phyloP scores from a whole-genome alignment of 2,113 vertebrate species.

The Prochilodus magdalenae region DNA sequence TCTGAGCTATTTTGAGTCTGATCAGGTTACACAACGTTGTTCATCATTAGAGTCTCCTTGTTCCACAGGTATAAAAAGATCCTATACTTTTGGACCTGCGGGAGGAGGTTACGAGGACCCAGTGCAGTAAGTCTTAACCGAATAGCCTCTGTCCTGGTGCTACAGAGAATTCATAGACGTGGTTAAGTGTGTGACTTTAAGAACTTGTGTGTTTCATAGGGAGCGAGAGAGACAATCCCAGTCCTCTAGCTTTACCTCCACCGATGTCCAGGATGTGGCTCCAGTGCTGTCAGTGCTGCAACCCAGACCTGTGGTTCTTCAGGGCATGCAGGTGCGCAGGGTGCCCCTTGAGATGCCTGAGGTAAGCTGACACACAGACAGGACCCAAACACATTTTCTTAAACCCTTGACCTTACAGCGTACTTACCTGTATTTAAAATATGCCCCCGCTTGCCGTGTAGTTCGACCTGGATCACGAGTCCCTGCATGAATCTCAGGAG shows the following conservation, averaged over 20 bases:
- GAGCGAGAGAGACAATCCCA: conserved; percentile 88
- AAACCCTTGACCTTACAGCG: neutral
- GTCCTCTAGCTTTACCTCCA: conserved; percentile 91
- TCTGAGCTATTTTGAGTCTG: neutral
- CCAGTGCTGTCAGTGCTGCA: conserved; percentile 82
- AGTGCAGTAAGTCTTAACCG: conserved; percentile 76
- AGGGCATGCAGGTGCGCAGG: conserved; percentile 91
- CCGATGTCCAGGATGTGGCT: conserved; percentile 85
- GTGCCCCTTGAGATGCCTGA: conserved; percentile 88
- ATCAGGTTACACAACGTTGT: neutral
- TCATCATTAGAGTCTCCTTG: neutral
- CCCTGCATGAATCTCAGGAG: conserved; percentile 90
- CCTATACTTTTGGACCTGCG: conserved; percentile 87
- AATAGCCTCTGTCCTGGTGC: neutral
- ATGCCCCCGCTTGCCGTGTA: conserved; percentile 47
- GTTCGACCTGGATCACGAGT: conserved; percentile 92
- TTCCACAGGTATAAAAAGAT: conserved; percentile 83
- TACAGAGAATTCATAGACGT: neutral
- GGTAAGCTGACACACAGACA: conserved; percentile 61
- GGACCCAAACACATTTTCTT: neutral
- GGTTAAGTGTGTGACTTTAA: neutral
- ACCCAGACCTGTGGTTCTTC: conserved; percentile 84
- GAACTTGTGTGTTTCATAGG: conserved; percentile 55
- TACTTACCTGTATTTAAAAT: neutral
- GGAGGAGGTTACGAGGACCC: conserved; percentile 91